A percentile compares a stretch with the other conserved stretches of the same genome.
phyloP scores from a whole-genome alignment of 2,888 invertebrate genomes.

The Cyaniris semiargus region DNA sequence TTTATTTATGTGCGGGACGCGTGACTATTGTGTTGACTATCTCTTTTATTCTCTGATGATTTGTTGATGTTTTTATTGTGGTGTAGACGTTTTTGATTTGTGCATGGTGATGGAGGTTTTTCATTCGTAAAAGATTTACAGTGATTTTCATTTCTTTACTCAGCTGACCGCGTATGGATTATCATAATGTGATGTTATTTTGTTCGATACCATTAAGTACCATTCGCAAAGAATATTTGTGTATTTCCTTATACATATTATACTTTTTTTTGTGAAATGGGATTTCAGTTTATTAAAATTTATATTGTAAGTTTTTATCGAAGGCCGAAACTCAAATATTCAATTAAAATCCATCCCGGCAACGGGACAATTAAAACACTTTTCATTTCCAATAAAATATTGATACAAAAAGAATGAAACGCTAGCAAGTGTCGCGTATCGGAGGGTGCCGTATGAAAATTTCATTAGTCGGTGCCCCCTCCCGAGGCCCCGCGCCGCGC shows the following conservation, averaged over 20 bases:
- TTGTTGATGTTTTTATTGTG: conserved; percentile 21
- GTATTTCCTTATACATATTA: not conserved
- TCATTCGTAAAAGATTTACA: not conserved
- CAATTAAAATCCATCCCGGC: conserved; percentile 6
- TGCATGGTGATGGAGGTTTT: not conserved
- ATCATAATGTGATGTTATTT: no score
- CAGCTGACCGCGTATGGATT: not conserved
- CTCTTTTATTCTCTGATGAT: conserved; percentile 26
- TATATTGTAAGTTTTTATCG: not conserved
- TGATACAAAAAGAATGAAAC: conserved; percentile 18
- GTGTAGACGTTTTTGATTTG: conserved; percentile 20
- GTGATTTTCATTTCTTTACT: not conserved
- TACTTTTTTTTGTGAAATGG: not conserved
- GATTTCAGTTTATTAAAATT: not conserved
- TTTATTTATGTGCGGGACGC: conserved; percentile 70
- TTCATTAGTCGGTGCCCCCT: conserved; percentile 8
- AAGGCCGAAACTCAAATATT: not conserved
- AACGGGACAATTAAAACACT: conserved; percentile 8
- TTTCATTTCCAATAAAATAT: conserved; percentile 18
- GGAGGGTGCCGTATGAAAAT: conserved; percentile 18
- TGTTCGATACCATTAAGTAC: no score
- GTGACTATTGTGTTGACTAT: conserved; percentile 51
- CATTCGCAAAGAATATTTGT: no score
- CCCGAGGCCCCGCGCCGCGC: not conserved
- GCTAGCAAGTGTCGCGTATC: conserved; percentile 6